These are phyloP conservation scores for Austrolebias charrua DNA, from an alignment of 2,797 vertebrate genomes.

Conservation along the genomic window DNA sequence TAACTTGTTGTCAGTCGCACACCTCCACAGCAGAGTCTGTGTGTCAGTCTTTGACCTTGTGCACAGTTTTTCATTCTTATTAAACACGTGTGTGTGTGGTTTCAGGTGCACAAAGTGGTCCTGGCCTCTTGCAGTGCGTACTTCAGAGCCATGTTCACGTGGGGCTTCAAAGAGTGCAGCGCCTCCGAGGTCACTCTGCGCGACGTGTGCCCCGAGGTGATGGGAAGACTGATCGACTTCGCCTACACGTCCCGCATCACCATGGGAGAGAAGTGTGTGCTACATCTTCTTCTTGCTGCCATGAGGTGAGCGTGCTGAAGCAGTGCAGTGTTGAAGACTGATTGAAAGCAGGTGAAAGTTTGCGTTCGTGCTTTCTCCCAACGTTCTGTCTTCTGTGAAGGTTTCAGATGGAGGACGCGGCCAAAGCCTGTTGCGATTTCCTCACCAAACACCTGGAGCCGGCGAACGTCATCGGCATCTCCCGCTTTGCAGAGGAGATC, in stretches of 20 bases:
- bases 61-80: background rate
- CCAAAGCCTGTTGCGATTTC: constrained; percentile 84
- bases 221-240: constrained; percentile 83
- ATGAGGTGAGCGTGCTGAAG: constrained; percentile 74
- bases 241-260: constrained; percentile 84
- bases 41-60: background rate
- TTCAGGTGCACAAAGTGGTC: constrained; percentile 82
- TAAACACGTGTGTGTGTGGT: background rate
- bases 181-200: constrained; percentile 81
- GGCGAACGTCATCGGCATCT: constrained; percentile 84
- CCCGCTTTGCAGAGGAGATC: constrained; percentile 83
- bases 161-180: constrained; percentile 80
- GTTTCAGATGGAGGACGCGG: constrained; percentile 85
- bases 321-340: background rate
- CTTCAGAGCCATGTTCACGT: constrained; percentile 88
- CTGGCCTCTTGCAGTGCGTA: constrained; percentile 84
- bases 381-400: constrained; percentile 30
- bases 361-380: background rate
- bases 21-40: background rate
- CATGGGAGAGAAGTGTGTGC: constrained; percentile 82
- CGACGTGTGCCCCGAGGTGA: constrained; percentile 81
- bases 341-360: background rate
- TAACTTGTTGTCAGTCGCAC: background rate
- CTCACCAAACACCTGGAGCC: constrained; percentile 82
- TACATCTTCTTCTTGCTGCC: constrained; percentile 82